Conservation (phyloP, 2,113 vertebrate genomes). For the Gobiocypris rarus region DNA sequence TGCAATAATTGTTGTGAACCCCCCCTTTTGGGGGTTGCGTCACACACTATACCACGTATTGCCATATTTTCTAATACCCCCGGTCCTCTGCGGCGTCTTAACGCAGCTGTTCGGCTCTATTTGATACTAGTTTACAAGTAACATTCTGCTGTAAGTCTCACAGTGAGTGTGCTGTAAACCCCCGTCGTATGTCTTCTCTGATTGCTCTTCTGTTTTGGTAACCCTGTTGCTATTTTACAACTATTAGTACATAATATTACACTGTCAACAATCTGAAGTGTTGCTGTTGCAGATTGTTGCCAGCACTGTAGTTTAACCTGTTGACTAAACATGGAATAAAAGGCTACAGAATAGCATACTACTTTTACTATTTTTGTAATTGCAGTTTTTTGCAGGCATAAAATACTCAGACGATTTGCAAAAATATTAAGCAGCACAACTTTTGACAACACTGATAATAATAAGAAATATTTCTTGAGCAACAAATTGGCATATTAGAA, state of each 20-base stretch:
- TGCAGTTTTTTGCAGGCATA: not conserved
- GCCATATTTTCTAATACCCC: not conserved
- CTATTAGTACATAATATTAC: not conserved
- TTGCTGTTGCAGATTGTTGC: conserved; percentile 8
- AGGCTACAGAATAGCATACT: not conserved
- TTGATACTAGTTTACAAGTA: conserved; percentile 39
- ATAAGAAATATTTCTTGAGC: not conserved
- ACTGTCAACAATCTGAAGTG: conserved; percentile 18
- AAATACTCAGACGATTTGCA: too few species aligned
- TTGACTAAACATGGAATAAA: not conserved
- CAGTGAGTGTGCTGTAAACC: not conserved
- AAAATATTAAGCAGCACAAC: not conserved
- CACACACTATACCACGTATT: not conserved
- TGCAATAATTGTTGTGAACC: not conserved
- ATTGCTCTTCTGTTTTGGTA: conserved; percentile 32
- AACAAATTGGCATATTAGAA: not conserved
- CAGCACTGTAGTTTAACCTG: not conserved
- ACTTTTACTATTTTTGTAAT: not conserved
- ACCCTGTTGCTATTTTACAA: conserved; percentile 27
- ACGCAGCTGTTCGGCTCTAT: conserved; percentile 37
- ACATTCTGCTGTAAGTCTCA: not conserved
- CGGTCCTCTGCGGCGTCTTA: conserved; percentile 12
- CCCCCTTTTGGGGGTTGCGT: not conserved
- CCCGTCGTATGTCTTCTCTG: not conserved
- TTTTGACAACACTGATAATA: not conserved